phyloP scores from a whole-genome alignment of 2,113 vertebrate genomes.

The Notarius quadriscutis region DNA sequence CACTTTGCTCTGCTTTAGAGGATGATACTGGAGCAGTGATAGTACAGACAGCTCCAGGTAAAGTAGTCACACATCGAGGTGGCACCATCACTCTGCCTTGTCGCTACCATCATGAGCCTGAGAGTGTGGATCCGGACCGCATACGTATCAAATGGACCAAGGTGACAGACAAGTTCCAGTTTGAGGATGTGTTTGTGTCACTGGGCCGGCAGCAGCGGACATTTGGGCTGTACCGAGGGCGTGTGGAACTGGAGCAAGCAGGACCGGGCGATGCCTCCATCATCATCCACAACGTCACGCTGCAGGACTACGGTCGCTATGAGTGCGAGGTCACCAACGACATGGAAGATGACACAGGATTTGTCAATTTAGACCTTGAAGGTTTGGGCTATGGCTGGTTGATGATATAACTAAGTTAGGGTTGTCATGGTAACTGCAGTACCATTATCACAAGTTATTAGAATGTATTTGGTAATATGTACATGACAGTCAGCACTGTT shows the following conservation, averaged over 20 bases:
- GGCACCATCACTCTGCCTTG: conserved; percentile 93
- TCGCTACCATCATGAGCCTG: conserved; percentile 86
- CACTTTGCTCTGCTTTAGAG: conserved; percentile 68
- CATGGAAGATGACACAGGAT: conserved; percentile 89
- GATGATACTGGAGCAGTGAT: conserved; percentile 88
- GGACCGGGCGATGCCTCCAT: conserved; percentile 85
- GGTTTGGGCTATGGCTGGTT: conserved; percentile 69
- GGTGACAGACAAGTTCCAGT: conserved; percentile 82
- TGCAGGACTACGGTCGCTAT: conserved; percentile 93
- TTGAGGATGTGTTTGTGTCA: conserved; percentile 87
- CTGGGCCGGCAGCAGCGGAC: conserved; percentile 83
- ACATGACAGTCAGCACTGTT: not conserved
- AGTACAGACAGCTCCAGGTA: conserved; percentile 90
- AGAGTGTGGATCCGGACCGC: conserved; percentile 74
- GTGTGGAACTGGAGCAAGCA: conserved; percentile 81
- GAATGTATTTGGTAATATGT: not conserved
- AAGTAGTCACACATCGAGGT: conserved; percentile 89
- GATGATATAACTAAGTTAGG: not conserved
- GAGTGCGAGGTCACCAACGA: conserved; percentile 95
- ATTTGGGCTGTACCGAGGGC: conserved; percentile 82
- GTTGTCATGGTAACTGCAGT: not conserved
- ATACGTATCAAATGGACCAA: conserved; percentile 97
- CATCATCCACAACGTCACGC: conserved; percentile 88
- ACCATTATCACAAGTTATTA: not conserved
- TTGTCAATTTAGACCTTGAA: conserved; percentile 92